Base-by-base conservation (phyloP, 2,113 vertebrate genomes). In the Cricetomys ansorgei region DNA sequence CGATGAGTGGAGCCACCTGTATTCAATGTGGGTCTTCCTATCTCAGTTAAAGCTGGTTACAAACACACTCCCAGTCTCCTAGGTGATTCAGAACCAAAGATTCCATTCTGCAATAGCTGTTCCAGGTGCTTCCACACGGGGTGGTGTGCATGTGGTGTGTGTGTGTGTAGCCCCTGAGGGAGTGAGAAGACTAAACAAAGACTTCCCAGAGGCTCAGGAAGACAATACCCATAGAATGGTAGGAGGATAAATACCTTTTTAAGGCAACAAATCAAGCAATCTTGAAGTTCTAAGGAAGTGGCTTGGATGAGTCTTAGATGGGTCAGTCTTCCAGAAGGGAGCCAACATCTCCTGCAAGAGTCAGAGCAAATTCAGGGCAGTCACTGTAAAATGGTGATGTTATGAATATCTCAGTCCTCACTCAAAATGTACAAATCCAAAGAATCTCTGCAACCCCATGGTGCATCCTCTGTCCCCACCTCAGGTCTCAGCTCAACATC, bases 301-400 rank as follows among this genome's bases (percentile, higher is more conserved):
- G 13, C n/a, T 13, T 43, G 12, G 23, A 81, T 6, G 23, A 59
- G 0, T 8, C 6, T 8, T 16, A 9, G 2, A 29, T 34, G 0
- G 12, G 21, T 81, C 25, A 40, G 1, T 29, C 3, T 27, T 29
- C 77, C n/a, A 9, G 27, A 2, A 25, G 11, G 1, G 12, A 81
- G 1, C 1, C 12, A 1, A 11, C 23, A 2, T 59, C 3, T 43
- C 79, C 79, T 83, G 17, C 55, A 64, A 64, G 81, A 34, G 43
- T 45, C 8, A 65, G 16, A 45, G 10, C 81, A 85, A 1, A 48
- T 34, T 83, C 25, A 62, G 79, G 79, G 12, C 55, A 27, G 43
- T 12, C 29, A 45, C 4, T 34, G 17, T 48, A 10, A 31, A 83
- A 27, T 19, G 9, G 59, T 21, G 55, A 85, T 43, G 16, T 64